Evolutionary conservation across 1,140 invertebrate genomes (phyloP), one percentile per base, ranked within the genome.

Genomic region (Heliconius hermathena): DNA sequence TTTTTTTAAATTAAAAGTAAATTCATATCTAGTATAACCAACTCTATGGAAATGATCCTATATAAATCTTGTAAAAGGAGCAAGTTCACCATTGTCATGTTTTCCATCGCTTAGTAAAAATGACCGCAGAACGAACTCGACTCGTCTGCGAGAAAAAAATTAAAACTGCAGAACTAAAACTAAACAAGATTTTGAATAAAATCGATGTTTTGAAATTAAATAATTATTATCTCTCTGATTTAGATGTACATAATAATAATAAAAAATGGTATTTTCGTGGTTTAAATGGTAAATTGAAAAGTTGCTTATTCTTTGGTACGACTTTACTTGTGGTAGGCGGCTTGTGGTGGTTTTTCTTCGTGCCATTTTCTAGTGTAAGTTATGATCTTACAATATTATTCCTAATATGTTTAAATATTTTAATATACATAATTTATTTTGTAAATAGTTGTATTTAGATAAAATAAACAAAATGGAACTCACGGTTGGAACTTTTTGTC

Each of bases 131-230:
- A 4, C 82, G 80, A 18, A 70, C n/a, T n/a, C n/a, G 77, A 5
- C 92, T 89, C 80, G 76, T 81, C 3, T 89, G 84, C 70, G 91
- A 92, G 1, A 93, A 92, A 83, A 93, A 88, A 82, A 20, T 86
- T 1, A 94, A 94, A 90, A 73, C 71, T 0, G 89, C 88, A 0
- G 91, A 94, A 83, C 46, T 88, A 5, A 92, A 90, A 88, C 33
- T 93, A 26, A 76, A 81, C 26, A 92, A 91, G 83, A 90, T 94
- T 75, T 8, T 93, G 0, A 83, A 83, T 52, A 94, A 92, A 87
- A 90, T 92, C 1, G 84, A 92, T 1, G 77, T n/a, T 76, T 83
- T 90, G 1, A 91, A 92, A 82, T 78, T 94, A 9, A 87, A 81
- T 74, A 83, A 84, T 80, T 73, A 86, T 20, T 87, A 87, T 79